phyloP scores from a whole-genome alignment of 2,888 invertebrate genomes.

The Ischnus inquisitorius region DNA sequence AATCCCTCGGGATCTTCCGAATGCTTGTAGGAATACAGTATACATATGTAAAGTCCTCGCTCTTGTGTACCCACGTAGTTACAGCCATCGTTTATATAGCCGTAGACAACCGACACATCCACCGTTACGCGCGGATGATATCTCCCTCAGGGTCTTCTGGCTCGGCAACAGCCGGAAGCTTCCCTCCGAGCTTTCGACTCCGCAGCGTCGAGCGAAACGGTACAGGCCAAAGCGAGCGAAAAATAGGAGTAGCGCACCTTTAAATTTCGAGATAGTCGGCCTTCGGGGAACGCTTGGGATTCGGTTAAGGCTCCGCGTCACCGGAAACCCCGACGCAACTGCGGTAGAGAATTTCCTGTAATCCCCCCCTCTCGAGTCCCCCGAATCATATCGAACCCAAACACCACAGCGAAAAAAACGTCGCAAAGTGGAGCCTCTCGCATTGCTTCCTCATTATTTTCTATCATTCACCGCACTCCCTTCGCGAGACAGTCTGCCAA shows the following conservation, averaged over 20 bases:
- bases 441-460: no score
- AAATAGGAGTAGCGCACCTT: conserved; percentile 60
- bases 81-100: conserved; percentile 4
- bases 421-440: no score
- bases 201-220: not conserved
- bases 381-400: conserved; percentile 14
- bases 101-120: conserved; percentile 9
- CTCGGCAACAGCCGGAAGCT: not conserved
- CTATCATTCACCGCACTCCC: no score
- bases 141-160: conserved; percentile 9
- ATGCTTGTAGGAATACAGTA: not conserved
- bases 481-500: no score
- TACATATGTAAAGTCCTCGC: not conserved
- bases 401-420: not conserved
- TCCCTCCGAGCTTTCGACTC: conserved; percentile 3
- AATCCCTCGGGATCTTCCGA: conserved; percentile 62
- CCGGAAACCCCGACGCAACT: conserved; percentile 29
- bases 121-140: not conserved
- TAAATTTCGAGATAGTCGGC: conserved; percentile 58
- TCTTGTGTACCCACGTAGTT: not conserved
- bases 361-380: not conserved
- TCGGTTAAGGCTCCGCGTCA: conserved; percentile 48
- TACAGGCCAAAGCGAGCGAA: not conserved
- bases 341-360: conserved; percentile 43
- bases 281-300: conserved; percentile 56